Evolutionary conservation across 2,888 invertebrate genomes (phyloP), one percentile per base, ranked within the genome.

Genomic region (Phyto melanocephala): DNA sequence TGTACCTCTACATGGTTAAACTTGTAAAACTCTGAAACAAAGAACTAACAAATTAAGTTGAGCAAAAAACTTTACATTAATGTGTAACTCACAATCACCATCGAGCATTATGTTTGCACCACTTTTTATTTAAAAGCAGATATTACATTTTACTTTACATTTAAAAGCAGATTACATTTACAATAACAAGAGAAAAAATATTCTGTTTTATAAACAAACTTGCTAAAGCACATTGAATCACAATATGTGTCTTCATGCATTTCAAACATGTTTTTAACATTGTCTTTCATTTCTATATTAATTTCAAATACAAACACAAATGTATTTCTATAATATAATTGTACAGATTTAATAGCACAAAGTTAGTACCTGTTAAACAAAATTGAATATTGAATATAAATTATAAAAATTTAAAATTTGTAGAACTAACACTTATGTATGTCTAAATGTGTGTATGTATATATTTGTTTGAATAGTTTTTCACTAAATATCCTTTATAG

Each of bases 401-500:
- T 56, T 65, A 15, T 37, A 62, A 24, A 35, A 17, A 52, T 50
- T 17, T 62, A n/a, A n/a, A 28, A 62, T 52, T 22, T 52, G 58
- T 35, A 60, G 40, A 28, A 52, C 37, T 40, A 62, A 74, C 72
- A 33, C 52, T 65, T 24, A 13, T 17, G 11, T 52, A 56, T 52
- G 15, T n/a, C n/a, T n/a, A n/a, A n/a, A n/a, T n/a, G n/a, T n/a
- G n/a, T n/a, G 45, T 37, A 47, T 65, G 22, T 11, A 47, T n/a
- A n/a, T n/a, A n/a, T 74, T 67, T 47, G 13, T 28, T 45, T 65
- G 63, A 45, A 40, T 74, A 13, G 11, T 58, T 74, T 75, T 75
- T 65, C 56, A 56, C 65, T 65, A 35, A 75, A 56, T 75, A 24
- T 56, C 35, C 24, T 60, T 50, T 71, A 58, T 71, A 6, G 45